These are phyloP conservation scores for Celastrina argiolus DNA, from an alignment of 2,888 invertebrate genomes.

Conservation along the genomic window DNA sequence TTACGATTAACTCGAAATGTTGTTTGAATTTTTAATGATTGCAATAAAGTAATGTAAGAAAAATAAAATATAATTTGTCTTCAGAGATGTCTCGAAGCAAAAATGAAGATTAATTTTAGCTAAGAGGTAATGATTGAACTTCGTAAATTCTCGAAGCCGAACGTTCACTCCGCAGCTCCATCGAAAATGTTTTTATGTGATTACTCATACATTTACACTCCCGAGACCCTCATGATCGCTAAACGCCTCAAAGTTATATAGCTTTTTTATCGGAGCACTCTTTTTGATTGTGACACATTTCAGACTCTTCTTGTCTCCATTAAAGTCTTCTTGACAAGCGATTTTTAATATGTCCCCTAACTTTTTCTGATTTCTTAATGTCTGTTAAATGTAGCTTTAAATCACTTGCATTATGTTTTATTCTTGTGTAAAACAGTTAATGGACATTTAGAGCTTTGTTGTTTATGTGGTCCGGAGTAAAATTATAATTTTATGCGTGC, in stretches of 20 bases:
- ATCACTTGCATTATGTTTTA: not conserved
- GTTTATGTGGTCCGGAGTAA: not conserved
- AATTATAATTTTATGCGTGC: not conserved
- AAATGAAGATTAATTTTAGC: not conserved
- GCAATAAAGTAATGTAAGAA: not conserved
- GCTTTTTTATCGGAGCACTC: constrained; percentile 22
- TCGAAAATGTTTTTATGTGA: constrained; percentile 19
- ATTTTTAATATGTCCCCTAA: constrained; percentile 15
- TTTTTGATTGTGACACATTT: constrained; percentile 22
- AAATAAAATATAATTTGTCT: not conserved
- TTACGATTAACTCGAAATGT: constrained; percentile 5
- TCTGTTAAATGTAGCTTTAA: constrained; percentile 8
- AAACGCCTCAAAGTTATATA: constrained; percentile 20
- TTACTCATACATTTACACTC: constrained; percentile 19
- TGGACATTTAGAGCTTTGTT: not conserved
- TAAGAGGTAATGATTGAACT: not conserved
- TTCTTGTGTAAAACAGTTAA: not conserved
- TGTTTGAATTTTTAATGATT: not conserved
- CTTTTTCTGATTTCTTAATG: constrained; percentile 2
- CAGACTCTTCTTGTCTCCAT: constrained; percentile 17
- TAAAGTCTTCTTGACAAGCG: constrained; percentile 13
- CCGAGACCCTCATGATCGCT: constrained; percentile 12
- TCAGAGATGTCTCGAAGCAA: not conserved
- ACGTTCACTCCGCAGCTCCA: not conserved
- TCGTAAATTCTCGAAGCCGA: not conserved